These are phyloP conservation scores for Lutjanus campechanus DNA, from an alignment of 2,797 vertebrate genomes.

Conservation along the genomic window DNA sequence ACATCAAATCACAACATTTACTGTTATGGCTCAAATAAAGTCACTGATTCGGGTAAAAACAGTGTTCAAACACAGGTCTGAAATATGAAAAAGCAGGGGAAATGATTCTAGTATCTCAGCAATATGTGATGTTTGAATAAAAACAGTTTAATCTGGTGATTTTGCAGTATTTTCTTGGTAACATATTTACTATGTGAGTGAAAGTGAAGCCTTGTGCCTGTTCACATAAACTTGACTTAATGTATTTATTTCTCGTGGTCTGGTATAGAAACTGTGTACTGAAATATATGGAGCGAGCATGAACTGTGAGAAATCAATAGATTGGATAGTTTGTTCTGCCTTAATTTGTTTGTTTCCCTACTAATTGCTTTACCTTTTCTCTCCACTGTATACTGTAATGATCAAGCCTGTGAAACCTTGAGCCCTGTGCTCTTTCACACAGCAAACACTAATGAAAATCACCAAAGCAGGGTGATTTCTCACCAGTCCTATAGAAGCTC, in stretches of 20 bases:
- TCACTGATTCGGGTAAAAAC: background rate
- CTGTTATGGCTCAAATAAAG: background rate
- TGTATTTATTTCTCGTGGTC: background rate
- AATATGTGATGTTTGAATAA: no score
- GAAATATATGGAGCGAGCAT: background rate
- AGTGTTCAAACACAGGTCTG: background rate
- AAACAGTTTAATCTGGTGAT: background rate
- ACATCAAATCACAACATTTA: background rate
- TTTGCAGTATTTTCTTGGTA: background rate
- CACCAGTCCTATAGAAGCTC: constrained; percentile 2
- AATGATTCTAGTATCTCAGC: background rate
- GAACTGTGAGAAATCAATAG: constrained; percentile 10
- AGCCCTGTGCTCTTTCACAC: constrained; percentile 7
- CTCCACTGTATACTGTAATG: constrained; percentile 2
- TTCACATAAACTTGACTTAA: background rate
- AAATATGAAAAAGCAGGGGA: background rate
- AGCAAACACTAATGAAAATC: constrained; percentile 16
- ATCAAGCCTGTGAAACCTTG: constrained; percentile 30
- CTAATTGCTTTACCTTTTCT: constrained; percentile 11
- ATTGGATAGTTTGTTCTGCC: constrained; percentile 3
- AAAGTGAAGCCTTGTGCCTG: background rate
- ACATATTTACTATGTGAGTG: no score
- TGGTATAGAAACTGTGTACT: background rate
- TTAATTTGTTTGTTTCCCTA: constrained; percentile 8
- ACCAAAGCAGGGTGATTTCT: constrained; percentile 1